Evolutionary conservation across 2,888 invertebrate genomes (phyloP), one percentile per base, ranked within the genome.

Genomic region (Trichogramma dendrolimi): DNA sequence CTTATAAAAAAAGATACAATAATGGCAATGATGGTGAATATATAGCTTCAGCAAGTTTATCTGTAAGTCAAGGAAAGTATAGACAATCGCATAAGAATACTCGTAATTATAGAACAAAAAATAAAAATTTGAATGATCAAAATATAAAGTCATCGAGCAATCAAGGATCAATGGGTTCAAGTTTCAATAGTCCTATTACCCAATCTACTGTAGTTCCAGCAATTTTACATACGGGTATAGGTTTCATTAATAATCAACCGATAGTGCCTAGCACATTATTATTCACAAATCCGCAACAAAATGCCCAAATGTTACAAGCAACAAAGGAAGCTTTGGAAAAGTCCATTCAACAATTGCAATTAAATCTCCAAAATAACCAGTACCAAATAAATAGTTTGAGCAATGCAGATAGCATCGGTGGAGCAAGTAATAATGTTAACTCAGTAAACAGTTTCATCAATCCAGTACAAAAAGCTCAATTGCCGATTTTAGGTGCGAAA

Each of bases 401-500:
- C 27, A 48, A 57, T 6, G 57, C 66, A n/a, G 77, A 79, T 27
- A 72, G 66, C 52, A n/a, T 67, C 4, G 73, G 71, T 4, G 73
- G 75, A 54, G 69, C 72, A 0, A 74, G 72, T 11, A 75, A 69
- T 8, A 66, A 50, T 27, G 50, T 71, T 1, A 75, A 73, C 52
- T n/a, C 55, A 4, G 43, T 69, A 0, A 63, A 66, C 8, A 63
- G 62, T 27, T 42, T 64, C 4, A 57, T 66, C 6, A 67, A 63
- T 0, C 63, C 67, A 14, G 43, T 67, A 0, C 69, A 69, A 6
- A 72, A 69, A 51, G 72, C 76, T 4, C 79, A 77, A 41, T 57
- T 78, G 11, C 79, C 77, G 6, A 71, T 70, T 40, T 64, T 78
- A 1, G 75, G 72, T 4, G 67, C 73, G 6, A 75, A 74, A 49